phyloP scores from a whole-genome alignment of 2,888 invertebrate species.

The Pristionchus exspectatus region DNA sequence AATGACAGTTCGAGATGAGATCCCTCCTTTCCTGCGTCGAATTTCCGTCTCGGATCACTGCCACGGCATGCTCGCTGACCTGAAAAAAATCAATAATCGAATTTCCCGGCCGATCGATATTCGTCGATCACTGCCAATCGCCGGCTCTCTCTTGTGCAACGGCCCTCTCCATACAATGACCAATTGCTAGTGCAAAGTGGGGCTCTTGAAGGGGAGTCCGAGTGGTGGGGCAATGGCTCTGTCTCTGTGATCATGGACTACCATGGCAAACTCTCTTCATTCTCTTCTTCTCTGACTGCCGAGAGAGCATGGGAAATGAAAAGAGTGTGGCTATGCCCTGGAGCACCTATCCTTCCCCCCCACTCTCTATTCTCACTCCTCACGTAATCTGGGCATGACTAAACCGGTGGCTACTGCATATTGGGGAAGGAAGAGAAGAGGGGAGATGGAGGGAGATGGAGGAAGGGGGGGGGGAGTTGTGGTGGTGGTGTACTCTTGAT shows the following conservation, averaged over 20 bases:
- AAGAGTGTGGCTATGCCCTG: neutral
- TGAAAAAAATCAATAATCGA: neutral
- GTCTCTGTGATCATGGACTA: conserved; percentile 25
- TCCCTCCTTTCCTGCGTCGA: conserved; percentile 1
- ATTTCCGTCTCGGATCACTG: conserved; percentile 44
- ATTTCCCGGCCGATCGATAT: too few relatives aligned
- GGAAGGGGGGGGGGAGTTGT: neutral
- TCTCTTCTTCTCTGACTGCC: too few relatives aligned
- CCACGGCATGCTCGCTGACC: conserved; percentile 32
- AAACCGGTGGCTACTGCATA: conserved; percentile 54
- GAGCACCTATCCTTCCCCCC: neutral
- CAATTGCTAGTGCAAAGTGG: conserved; percentile 45
- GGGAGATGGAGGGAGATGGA: conserved; percentile 21
- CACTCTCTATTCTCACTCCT: neutral
- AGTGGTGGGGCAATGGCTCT: neutral
- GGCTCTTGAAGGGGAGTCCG: neutral
- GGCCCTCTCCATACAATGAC: conserved; percentile 10
- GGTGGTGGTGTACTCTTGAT: conserved; percentile 32
- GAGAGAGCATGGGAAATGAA: too few relatives aligned
- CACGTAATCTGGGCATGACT: conserved; percentile 53
- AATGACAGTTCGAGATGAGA: conserved; percentile 34
- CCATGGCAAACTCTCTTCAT: neutral
- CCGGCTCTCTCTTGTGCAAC: neutral
- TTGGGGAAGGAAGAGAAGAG: neutral
- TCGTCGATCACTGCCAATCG: neutral